Evolutionary conservation across 2,797 vertebrate genomes (phyloP).

Genomic region (Coreius guichenoti): DNA sequence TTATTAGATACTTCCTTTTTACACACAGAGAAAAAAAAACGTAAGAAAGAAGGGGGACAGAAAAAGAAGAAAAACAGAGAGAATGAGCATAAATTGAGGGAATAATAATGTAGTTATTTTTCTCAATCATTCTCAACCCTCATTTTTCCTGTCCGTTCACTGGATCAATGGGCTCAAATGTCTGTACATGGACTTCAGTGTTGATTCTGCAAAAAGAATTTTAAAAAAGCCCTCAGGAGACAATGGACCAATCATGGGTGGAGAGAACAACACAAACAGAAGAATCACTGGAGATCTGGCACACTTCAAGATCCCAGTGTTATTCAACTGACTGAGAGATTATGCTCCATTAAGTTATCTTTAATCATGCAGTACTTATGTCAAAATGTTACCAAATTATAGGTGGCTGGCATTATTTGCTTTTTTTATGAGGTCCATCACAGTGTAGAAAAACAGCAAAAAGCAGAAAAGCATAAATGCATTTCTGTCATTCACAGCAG

Average conservation of each 20-base stretch:
- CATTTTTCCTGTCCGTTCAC: background rate
- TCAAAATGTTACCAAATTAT: conserved; percentile 50
- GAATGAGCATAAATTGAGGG: conserved; percentile 32
- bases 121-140: background rate
- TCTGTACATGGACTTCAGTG: background rate
- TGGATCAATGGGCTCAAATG: background rate
- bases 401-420: conserved; percentile 36
- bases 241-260: conserved; percentile 35
- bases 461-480: background rate
- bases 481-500: background rate
- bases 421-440: conserved; percentile 51
- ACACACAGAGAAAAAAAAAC: conserved; percentile 66
- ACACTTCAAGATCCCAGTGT: conserved; percentile 57
- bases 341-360: conserved; percentile 52
- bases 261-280: conserved; percentile 55
- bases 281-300: conserved; percentile 56
- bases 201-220: conserved; percentile 5
- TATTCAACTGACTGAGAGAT: conserved; percentile 61
- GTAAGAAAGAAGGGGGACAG: conserved; percentile 61
- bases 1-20: conserved; percentile 86
- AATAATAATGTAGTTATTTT: background rate
- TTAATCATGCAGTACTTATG: conserved; percentile 60
- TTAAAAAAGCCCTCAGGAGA: conserved; percentile 28
- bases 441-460: background rate
- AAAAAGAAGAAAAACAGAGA: conserved; percentile 62